Conservation (phyloP, 2,113 vertebrate species). For the Apteryx mantelli region DNA sequence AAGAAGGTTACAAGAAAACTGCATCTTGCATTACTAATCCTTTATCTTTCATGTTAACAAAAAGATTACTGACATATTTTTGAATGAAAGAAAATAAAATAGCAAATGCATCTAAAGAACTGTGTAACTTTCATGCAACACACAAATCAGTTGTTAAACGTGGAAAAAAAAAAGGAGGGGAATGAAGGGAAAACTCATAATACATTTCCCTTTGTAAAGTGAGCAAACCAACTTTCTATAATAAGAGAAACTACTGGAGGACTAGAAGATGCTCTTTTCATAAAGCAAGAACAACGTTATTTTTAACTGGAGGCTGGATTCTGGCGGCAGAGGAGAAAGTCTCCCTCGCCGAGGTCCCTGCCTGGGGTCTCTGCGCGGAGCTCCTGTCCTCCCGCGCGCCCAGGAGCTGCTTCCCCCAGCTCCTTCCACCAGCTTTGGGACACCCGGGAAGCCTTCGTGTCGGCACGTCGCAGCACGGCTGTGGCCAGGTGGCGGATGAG, state of each 20-base stretch:
- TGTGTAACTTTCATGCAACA: slow-evolving; percentile 82
- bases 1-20: slow-evolving; percentile 86
- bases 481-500: too few relatives aligned
- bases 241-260: slow-evolving; percentile 29
- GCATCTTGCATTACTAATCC: slow-evolving; percentile 88
- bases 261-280: slow-evolving; percentile 19
- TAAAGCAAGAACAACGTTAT: background rate
- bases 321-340: background rate
- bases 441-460: background rate
- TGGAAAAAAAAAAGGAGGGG: slow-evolving; percentile 47
- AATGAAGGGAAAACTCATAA: slow-evolving; percentile 79
- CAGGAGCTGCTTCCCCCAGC: background rate
- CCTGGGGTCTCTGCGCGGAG: background rate
- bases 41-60: slow-evolving; percentile 88
- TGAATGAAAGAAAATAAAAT: slow-evolving; percentile 86
- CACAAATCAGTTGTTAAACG: slow-evolving; percentile 80
- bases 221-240: slow-evolving; percentile 73
- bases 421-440: background rate
- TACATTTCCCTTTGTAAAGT: slow-evolving; percentile 76
- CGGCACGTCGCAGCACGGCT: too few relatives aligned
- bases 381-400: fast-evolving
- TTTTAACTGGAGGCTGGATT: background rate
- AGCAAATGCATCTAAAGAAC: slow-evolving; percentile 80
- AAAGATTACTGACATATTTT: slow-evolving; percentile 87
- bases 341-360: background rate